Evolutionary conservation across 2,888 invertebrate species (phyloP), one percentile per base, ranked within the genome.

Genomic region (Colostygia pectinataria): DNA sequence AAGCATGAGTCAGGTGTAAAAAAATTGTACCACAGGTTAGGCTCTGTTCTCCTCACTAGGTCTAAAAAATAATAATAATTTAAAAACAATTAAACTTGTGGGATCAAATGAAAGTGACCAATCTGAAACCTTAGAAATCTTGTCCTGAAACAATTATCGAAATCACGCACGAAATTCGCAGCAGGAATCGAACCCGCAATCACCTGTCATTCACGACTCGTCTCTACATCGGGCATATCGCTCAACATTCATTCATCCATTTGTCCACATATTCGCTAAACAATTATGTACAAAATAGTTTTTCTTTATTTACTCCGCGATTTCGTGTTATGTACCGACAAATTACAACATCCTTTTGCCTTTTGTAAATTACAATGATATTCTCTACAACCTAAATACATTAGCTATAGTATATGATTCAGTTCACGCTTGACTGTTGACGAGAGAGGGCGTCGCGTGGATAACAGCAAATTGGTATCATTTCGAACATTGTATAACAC

Each of bases 291-390:
- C 13, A 34, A 12, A 20, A 10, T 23, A 33, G 10, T 2, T 8
- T 2, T 13, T 13, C 13, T 25, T 33, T 23, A 29, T 36, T 38
- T 20, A 20, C 27, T 18, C 9, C n/a, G 23, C 13, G 29, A 37
- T 45, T 39, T 20, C 10, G 23, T 7, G 34, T 33, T 43, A 7
- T 36, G 14, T 28, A 14, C 9, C 18, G 1, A 9, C 20, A 8
- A 31, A 42, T 44, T 34, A 34, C 39, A 9, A 43, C 33, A 49
- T 40, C 36, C 40, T 36, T 51, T 45, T 46, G 37, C 42, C 52
- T 31, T 43, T 46, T 34, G 34, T 33, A 42, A 45, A 46, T 33
- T 25, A 46, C 46, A 46, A 42, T 47, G 45, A 32, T 44, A 44
- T 41, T 34, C 47, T 14, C 28, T 20, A n/a, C 9, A 18, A 34